Percentiles rank a stretch among this genome's conserved stretches.
Conservation (phyloP, 2,888 invertebrate genomes). For the Drosophila mulleri region DNA sequence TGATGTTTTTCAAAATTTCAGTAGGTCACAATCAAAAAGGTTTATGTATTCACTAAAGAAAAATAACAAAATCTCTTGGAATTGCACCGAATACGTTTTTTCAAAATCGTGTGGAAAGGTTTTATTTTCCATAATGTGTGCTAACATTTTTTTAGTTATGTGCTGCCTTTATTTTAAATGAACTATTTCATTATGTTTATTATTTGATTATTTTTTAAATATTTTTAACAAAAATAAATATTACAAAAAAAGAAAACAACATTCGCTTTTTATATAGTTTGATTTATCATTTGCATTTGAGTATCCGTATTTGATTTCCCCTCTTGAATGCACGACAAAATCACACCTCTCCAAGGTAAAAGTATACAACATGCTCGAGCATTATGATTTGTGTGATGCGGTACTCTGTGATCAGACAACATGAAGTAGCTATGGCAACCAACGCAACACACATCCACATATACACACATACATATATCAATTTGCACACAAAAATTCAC, state of each 20-base stretch:
- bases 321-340: conserved; percentile 17
- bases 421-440: conserved; percentile 54
- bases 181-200: conserved; percentile 55
- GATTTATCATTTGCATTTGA: background rate
- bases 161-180: conserved; percentile 35
- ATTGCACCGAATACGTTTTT: conserved; percentile 29
- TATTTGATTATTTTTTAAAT: conserved; percentile 64
- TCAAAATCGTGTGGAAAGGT: conserved; percentile 24
- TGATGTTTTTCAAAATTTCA: conserved; percentile 27
- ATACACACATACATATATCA: conserved; percentile 9
- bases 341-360: conserved; percentile 61
- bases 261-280: background rate
- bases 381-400: conserved; percentile 85
- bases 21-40: conserved; percentile 18
- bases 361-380: conserved; percentile 57
- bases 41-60: conserved; percentile 20
- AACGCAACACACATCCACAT: conserved; percentile 23
- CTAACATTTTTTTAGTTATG: conserved; percentile 41
- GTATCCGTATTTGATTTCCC: conserved; percentile 12
- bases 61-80: conserved; percentile 18
- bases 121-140: conserved; percentile 38
- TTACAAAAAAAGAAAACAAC: conserved; percentile 39
- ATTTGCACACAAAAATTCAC: background rate
- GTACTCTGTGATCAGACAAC: conserved; percentile 85
- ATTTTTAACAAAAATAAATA: conserved; percentile 63